Evolutionary conservation across 2,113 vertebrate species (phyloP).

Genomic region (Acanthisitta chloris): DNA sequence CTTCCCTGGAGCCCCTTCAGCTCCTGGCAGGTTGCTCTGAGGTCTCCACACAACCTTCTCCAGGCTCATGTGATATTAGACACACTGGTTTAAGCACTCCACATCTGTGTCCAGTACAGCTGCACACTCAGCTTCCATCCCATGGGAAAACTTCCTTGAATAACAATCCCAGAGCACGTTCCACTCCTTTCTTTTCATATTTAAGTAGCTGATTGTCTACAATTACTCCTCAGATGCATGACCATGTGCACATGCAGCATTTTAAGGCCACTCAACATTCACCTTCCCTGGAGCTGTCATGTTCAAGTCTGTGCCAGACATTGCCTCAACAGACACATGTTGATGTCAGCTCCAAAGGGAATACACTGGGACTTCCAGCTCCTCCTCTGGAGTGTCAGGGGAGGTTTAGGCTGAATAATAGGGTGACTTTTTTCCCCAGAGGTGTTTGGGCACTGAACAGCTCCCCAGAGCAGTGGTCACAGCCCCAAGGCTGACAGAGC

Average conservation of each 20-base stretch:
- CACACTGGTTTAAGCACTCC: neutral
- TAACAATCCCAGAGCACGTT: neutral
- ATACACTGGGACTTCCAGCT: neutral
- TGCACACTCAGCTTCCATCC: neutral
- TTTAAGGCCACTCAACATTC: neutral
- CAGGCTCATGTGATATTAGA: too few relatives aligned
- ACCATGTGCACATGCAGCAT: neutral
- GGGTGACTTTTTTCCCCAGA: too few relatives aligned
- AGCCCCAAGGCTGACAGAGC: too few relatives aligned
- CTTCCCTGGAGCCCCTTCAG: too few relatives aligned
- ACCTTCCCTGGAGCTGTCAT: neutral
- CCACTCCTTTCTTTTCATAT: neutral
- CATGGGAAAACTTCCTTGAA: neutral
- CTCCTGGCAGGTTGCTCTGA: too few relatives aligned
- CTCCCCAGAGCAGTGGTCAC: too few relatives aligned
- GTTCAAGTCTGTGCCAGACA: neutral
- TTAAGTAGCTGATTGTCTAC: neutral
- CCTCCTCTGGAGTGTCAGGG: neutral
- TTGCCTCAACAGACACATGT: fast-evolving
- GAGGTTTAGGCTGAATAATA: too few relatives aligned
- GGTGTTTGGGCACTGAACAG: too few relatives aligned
- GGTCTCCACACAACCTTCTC: too few relatives aligned
- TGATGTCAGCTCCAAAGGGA: neutral
- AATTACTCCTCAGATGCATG: neutral
- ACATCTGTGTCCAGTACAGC: neutral